Evolutionary conservation across 2,888 invertebrate genomes (phyloP).

Genomic region (Linnaemya tessellans): DNA sequence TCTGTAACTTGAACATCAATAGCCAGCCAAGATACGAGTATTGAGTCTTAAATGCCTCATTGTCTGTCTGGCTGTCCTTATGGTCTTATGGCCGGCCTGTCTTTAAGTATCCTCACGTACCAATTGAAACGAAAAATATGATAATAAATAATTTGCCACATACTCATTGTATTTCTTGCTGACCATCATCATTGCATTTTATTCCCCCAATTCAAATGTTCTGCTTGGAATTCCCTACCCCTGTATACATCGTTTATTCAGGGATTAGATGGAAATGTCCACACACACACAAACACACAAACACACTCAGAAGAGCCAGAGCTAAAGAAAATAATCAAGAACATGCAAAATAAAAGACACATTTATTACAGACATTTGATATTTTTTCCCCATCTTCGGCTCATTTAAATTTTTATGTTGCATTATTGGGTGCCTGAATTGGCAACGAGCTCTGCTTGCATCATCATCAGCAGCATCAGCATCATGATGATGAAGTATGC

Average conservation of each 20-base stretch:
- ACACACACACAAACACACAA: background rate
- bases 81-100: constrained; percentile 25
- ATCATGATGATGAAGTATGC: constrained; percentile 51
- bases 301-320: constrained; percentile 10
- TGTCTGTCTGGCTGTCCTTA: constrained; percentile 43
- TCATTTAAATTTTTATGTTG: constrained; percentile 34
- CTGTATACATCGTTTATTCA: constrained; percentile 65
- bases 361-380: constrained; percentile 71
- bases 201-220: constrained; percentile 63
- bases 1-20: constrained; percentile 59
- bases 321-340: constrained; percentile 17
- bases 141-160: constrained; percentile 62
- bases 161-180: constrained; percentile 47
- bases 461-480: constrained; percentile 19
- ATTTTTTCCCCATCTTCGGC: constrained; percentile 33
- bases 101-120: constrained; percentile 70
- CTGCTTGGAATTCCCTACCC: constrained; percentile 44
- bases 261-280: constrained; percentile 64
- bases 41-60: constrained; percentile 23
- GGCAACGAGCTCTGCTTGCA: constrained; percentile 41
- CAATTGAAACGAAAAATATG: constrained; percentile 52
- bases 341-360: constrained; percentile 54
- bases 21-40: constrained; percentile 3
- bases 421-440: constrained; percentile 48
- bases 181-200: constrained; percentile 21